A percentile compares a stretch with the other conserved stretches of the same genome.
These are phyloP conservation scores for Trachymyrmex septentrionalis DNA, from an alignment of 1,140 invertebrate species.

Conservation along the genomic window DNA sequence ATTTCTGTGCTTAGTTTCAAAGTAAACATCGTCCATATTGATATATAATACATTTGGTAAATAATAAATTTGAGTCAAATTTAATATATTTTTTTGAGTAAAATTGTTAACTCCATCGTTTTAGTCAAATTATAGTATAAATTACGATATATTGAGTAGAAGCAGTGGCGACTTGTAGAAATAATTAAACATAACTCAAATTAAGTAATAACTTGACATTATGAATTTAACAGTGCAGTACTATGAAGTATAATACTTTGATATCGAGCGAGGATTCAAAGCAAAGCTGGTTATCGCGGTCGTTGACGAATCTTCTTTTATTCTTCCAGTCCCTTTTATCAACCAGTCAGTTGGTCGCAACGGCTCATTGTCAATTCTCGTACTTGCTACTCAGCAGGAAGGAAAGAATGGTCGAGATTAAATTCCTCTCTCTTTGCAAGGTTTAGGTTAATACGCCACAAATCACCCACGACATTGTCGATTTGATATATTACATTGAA, in stretches of 20 bases:
- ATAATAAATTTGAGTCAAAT: too few relatives aligned
- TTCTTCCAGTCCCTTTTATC: slow-evolving; percentile 56
- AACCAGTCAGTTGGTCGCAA: slow-evolving; percentile 64
- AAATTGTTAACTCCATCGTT: too few relatives aligned
- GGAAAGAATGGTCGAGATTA: slow-evolving; percentile 76
- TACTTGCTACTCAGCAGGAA: slow-evolving; percentile 73
- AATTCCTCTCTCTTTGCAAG: slow-evolving; percentile 73
- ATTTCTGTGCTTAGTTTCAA: too few relatives aligned
- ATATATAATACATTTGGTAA: too few relatives aligned
- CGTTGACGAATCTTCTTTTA: slow-evolving; percentile 38
- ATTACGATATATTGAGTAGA: too few relatives aligned
- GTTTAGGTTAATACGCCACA: slow-evolving; percentile 76
- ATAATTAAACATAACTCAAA: too few relatives aligned
- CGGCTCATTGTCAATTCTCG: slow-evolving; percentile 64
- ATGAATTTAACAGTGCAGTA: too few relatives aligned
- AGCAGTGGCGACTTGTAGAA: too few relatives aligned
- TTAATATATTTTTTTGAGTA: too few relatives aligned
- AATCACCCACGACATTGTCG: slow-evolving; percentile 23
- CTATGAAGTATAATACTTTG: slow-evolving; percentile 2
- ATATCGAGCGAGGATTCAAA: neutral
- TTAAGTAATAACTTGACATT: too few relatives aligned
- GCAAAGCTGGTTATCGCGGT: slow-evolving; percentile 44
- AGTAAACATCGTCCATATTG: too few relatives aligned
- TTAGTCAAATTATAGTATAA: too few relatives aligned
- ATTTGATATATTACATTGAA: neutral